Evolutionary conservation across 2,888 invertebrate species (phyloP), one percentile per base, ranked within the genome.

Genomic region (Parnassius smintheus): DNA sequence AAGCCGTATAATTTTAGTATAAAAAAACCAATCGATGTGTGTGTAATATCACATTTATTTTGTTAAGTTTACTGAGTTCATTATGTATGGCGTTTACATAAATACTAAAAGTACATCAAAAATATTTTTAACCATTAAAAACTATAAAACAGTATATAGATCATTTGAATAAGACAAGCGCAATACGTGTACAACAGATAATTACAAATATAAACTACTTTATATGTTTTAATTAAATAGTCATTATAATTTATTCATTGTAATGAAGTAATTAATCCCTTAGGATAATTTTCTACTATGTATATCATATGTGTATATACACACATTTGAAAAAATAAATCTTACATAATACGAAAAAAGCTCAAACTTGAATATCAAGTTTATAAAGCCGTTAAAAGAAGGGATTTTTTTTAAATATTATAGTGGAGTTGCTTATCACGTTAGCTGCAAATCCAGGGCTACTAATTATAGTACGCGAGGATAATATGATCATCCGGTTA

Each of bases 11-110:
- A 44, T 11, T 44, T 11, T 8, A 13, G 9, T 12, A 9, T 49
- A 13, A 49, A 9, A 49, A 56, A 35, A 41, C 9, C 9, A 45
- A 46, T 4, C 56, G 56, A 62, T 59, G 58, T 60, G 64, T 60
- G 64, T 62, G 51, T 74, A 72, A 73, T 70, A 72, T 74, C 75
- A 72, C 71, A 70, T 76, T 76, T 73, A 75, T 72, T 74, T 35
- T 58, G 54, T 62, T 59, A 52, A 53, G 56, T 62, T 61, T 64
- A 64, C 59, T 62, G 56, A 64, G 45, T 54, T 51, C 1, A 44
- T 59, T 59, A 58, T 60, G 22, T 45, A 56, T 54, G 62, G 62
- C 59, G 53, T 64, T 60, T 62, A 59, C 45, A 58, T 49, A 57
- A n/a, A 56, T 53, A 57, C 22, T 63, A 57, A 59, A 55, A 60